Percentiles rank a stretch among this genome's conserved stretches.
phyloP scores from a whole-genome alignment of 2,797 vertebrate species.

The Sparus aurata region DNA sequence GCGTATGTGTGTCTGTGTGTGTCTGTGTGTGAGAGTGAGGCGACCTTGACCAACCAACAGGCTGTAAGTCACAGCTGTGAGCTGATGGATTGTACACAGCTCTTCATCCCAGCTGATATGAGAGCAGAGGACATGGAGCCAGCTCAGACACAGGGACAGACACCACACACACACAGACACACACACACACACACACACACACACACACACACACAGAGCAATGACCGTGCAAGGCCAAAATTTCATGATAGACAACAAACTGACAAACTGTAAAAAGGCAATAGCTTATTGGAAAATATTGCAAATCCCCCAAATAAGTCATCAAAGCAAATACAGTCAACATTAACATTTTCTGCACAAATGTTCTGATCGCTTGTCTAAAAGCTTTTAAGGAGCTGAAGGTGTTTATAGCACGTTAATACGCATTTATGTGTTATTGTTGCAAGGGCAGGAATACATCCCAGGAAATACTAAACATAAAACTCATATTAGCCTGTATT shows the following conservation, averaged over 20 bases:
- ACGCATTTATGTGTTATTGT: background rate
- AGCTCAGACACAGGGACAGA: conserved; percentile 26
- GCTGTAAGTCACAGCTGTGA: conserved; percentile 68
- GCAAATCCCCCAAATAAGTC: background rate
- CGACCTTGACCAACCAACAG: conserved; percentile 68
- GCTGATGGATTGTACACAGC: conserved; percentile 64
- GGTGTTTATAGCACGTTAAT: background rate
- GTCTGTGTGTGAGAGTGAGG: conserved; percentile 11
- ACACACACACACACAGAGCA: background rate
- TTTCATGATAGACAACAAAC: background rate
- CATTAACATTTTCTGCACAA: background rate
- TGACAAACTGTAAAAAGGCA: background rate
- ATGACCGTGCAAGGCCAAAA: background rate
- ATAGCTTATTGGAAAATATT: background rate
- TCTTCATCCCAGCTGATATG: conserved; percentile 54
- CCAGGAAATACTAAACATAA: too few relatives aligned
- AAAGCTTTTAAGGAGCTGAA: background rate
- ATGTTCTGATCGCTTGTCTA: background rate
- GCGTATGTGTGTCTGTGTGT: conserved; percentile 25
- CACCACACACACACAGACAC: conserved; percentile 16
- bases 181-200: conserved; percentile 35
- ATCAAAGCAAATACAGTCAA: background rate
- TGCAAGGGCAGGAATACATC: too few relatives aligned
- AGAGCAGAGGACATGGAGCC: conserved; percentile 48
- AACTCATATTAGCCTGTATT: too few relatives aligned